These are phyloP conservation scores for Scotopteryx bipunctaria DNA, from an alignment of 2,888 invertebrate species.

Conservation along the genomic window DNA sequence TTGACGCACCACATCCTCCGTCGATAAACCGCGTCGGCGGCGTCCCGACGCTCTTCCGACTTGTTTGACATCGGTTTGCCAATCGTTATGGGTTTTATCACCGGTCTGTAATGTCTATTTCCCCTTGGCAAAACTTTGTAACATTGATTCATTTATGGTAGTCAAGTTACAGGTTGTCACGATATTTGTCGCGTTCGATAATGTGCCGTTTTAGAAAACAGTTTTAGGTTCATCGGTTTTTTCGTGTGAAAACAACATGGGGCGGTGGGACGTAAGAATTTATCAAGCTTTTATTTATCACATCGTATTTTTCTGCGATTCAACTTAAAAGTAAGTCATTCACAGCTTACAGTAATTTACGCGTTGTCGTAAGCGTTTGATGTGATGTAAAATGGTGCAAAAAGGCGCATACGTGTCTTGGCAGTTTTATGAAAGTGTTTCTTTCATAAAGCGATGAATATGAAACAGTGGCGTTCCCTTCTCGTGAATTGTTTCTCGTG, in stretches of 20 bases:
- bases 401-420: conserved; percentile 48
- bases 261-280: conserved; percentile 1
- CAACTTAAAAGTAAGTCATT: conserved; percentile 9
- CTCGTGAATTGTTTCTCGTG: conserved; percentile 78
- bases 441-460: conserved; percentile 63
- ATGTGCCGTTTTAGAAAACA: conserved; percentile 29
- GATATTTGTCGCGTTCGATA: conserved; percentile 43
- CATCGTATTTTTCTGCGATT: conserved; percentile 6
- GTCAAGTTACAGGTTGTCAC: conserved; percentile 50
- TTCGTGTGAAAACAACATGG: conserved; percentile 4
- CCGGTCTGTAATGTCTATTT: conserved; percentile 41
- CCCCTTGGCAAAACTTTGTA: conserved; percentile 28
- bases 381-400: conserved; percentile 44
- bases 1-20: conserved; percentile 61
- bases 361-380: conserved; percentile 29
- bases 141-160: conserved; percentile 34
- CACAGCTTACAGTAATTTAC: conserved; percentile 17
- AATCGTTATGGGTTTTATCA: conserved; percentile 42
- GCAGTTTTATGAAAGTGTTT: conserved; percentile 61
- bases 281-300: conserved; percentile 10
- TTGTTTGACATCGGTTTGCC: conserved; percentile 37
- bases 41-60: conserved; percentile 36
- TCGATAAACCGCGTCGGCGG: conserved; percentile 55
- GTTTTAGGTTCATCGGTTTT: conserved; percentile 14
- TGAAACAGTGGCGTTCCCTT: conserved; percentile 51